phyloP scores from a whole-genome alignment of 1,140 invertebrate genomes.

The Macrobrachium rosenbergii region DNA sequence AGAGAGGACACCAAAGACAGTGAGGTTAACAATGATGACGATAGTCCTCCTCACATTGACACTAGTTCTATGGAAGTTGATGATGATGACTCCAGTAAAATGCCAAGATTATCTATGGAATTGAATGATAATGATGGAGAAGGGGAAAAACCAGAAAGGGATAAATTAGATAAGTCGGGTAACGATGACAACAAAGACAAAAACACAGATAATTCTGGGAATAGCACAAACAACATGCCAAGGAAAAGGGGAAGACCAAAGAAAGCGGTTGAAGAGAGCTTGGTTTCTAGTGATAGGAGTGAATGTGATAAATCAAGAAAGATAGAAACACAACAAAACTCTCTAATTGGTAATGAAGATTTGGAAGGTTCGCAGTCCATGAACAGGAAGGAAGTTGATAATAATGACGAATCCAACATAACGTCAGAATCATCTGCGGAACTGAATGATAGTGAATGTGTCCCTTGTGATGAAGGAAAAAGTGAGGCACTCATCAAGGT shows the following conservation, averaged over 20 bases:
- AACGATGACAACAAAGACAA: not conserved
- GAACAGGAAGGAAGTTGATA: not conserved
- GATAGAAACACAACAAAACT: not conserved
- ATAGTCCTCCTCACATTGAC: too few relatives aligned
- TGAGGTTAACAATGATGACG: not conserved
- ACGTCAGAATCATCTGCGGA: too few relatives aligned
- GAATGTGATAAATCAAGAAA: not conserved
- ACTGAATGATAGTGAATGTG: too few relatives aligned
- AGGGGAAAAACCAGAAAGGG: not conserved
- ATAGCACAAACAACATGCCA: conserved; percentile 1
- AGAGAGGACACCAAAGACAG: not conserved
- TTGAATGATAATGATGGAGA: not conserved
- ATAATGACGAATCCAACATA: not conserved
- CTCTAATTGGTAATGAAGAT: too few relatives aligned
- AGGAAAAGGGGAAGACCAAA: conserved; percentile 41
- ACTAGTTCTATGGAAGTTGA: not conserved
- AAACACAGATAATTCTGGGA: not conserved
- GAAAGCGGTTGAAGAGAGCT: conserved; percentile 10
- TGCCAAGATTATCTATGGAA: not conserved
- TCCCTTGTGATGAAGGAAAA: conserved; percentile 66
- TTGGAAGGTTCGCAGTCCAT: not conserved
- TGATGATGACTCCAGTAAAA: not conserved
- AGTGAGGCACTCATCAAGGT: not conserved
- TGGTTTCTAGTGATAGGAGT: not conserved
- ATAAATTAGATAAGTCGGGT: not conserved